phyloP scores from a whole-genome alignment of 2,113 vertebrate species.

The Coreoperca whiteheadi region DNA sequence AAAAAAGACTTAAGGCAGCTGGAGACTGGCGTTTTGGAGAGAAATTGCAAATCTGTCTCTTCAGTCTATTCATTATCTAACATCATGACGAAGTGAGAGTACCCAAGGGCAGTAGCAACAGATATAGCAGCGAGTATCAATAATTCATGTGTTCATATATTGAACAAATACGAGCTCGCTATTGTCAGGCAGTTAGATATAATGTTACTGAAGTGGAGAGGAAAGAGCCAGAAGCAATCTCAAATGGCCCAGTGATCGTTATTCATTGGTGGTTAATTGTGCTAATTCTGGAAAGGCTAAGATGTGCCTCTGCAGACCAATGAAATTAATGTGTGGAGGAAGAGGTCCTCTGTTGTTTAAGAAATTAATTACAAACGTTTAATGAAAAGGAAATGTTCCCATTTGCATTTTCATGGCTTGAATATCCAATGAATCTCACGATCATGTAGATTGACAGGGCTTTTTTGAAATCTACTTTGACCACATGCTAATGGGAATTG shows the following conservation, averaged over 20 bases:
- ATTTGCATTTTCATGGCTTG: slow-evolving; percentile 62
- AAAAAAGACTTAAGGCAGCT: slow-evolving; percentile 43
- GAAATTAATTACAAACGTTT: slow-evolving; percentile 72
- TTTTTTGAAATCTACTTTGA: slow-evolving; percentile 7
- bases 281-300: slow-evolving; percentile 61
- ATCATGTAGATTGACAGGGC: slow-evolving; percentile 47
- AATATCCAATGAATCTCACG: slow-evolving; percentile 46
- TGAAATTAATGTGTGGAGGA: slow-evolving; percentile 57
- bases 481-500: slow-evolving; percentile 46
- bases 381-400: slow-evolving; percentile 69
- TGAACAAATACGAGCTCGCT: slow-evolving; percentile 66
- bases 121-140: slow-evolving; percentile 63
- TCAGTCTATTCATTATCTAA: slow-evolving; percentile 67
- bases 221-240: slow-evolving; percentile 61
- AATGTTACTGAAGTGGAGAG: slow-evolving; percentile 57
- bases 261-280: slow-evolving; percentile 68
- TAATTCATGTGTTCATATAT: slow-evolving; percentile 73
- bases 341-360: slow-evolving; percentile 63
- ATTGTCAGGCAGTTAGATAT: slow-evolving; percentile 59
- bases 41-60: slow-evolving; percentile 52
- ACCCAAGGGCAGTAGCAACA: slow-evolving; percentile 57
- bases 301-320: slow-evolving; percentile 52
- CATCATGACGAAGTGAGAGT: slow-evolving; percentile 52
- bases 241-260: slow-evolving; percentile 56
- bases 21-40: slow-evolving; percentile 36